Evolutionary conservation across 1,140 invertebrate species (phyloP), one percentile per base, ranked within the genome.

Genomic region (Pseudomyrmex sp.): DNA sequence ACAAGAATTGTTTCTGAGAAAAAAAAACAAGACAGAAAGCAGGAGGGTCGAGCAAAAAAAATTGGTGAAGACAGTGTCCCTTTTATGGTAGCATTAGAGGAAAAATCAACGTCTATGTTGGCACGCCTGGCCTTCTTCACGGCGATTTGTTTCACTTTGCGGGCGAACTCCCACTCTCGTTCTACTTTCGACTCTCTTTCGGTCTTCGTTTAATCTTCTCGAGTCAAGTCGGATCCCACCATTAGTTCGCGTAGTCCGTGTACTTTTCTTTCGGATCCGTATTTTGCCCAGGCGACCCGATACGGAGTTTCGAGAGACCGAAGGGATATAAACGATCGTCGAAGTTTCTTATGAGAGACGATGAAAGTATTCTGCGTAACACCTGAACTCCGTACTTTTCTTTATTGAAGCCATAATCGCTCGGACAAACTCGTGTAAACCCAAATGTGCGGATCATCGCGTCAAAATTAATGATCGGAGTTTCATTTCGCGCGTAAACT

Each of bases 71-170:
- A 44, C 61, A 69, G 54, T 69, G 74, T 58, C 70, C 70, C 59
- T 61, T 75, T 72, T 59, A 66, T 35, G 76, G 52, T 23, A 26
- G 75, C 56, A 88, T 88, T 88, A 88, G 56, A 54, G 72, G 65
- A 82, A 79, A 73, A 82, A 88, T 89, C 88, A 84, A 89, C 80
- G 85, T 70, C 65, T 63, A 46, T 69, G 84, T 84, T 83, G 65
- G 48, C 61, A 72, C 59, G 18, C 69, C 63, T 23, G 50, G 70
- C 48, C 74, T 86, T 74, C 80, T 88, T 86, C 75, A 63, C 62
- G 72, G 85, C 80, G 83, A 89, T 89, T 89, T 89, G 88, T 89
- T 89, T 89, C 87, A 88, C 87, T 88, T 88, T 86, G 85, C 82
- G 76, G 56, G 2, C 59, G n/a, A 69, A 69, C 63, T 72, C 73